Conservation (phyloP, 2,113 vertebrate genomes). For the Sinosuthora webbiana region DNA sequence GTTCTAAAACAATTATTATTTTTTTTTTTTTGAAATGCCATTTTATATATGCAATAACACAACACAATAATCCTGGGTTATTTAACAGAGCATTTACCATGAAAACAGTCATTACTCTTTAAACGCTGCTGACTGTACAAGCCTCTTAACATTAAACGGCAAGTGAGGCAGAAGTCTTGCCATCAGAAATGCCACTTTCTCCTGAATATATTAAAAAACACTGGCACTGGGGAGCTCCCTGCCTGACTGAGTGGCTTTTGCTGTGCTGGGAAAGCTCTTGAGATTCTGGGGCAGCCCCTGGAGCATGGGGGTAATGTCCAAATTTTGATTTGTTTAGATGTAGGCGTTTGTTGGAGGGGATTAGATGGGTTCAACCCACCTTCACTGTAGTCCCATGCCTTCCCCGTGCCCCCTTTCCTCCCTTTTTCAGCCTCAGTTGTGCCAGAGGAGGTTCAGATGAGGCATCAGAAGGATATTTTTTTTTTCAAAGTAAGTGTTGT, state of each 20-base stretch:
- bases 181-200: conserved; percentile 65
- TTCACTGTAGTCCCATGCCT: fast-evolving
- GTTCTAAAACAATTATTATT: conserved; percentile 81
- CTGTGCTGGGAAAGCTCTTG: not conserved
- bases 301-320: fast-evolving
- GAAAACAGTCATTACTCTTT: conserved; percentile 79
- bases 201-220: conserved; percentile 5
- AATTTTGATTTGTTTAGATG: not conserved
- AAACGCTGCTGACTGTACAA: conserved; percentile 70
- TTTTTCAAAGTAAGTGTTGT: not conserved
- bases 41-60: conserved; percentile 77
- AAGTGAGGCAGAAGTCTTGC: conserved; percentile 75
- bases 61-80: conserved; percentile 79
- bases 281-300: not conserved
- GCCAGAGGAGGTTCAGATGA: not conserved
- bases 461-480: not conserved
- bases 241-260: conserved; percentile 8
- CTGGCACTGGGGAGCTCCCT: not conserved
- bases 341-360: fast-evolving
- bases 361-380: not conserved
- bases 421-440: fast-evolving
- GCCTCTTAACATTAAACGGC: conserved; percentile 70
- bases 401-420: not conserved
- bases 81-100: conserved; percentile 80
- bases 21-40: conserved; percentile 79